Conservation (phyloP, 2,888 invertebrate species). For the Plebejus melissa region DNA sequence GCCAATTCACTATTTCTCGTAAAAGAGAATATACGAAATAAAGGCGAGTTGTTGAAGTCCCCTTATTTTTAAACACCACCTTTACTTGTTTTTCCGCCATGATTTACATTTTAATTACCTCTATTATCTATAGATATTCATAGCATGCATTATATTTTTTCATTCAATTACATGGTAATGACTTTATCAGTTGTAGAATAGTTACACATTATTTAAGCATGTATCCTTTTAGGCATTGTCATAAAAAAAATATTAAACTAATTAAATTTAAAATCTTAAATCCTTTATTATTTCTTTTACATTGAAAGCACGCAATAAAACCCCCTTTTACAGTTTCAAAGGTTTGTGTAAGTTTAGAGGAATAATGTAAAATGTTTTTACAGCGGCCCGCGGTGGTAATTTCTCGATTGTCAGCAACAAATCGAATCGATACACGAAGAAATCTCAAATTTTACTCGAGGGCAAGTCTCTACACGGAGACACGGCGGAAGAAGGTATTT, state of each 20-base stretch:
- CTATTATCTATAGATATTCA: neutral
- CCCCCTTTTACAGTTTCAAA: neutral
- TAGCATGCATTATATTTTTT: neutral
- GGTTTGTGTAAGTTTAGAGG: too few relatives aligned
- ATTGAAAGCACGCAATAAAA: neutral
- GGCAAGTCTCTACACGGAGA: slow-evolving; percentile 64
- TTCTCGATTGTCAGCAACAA: slow-evolving; percentile 93
- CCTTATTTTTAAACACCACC: neutral
- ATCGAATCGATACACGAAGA: slow-evolving; percentile 91
- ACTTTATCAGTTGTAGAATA: neutral
- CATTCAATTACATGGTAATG: neutral
- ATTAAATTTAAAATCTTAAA: neutral
- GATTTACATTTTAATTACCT: neutral
- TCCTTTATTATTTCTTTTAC: neutral
- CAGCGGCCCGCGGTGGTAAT: slow-evolving; percentile 91
- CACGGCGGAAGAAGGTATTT: slow-evolving; percentile 66
- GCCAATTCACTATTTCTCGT: slow-evolving; percentile 57
- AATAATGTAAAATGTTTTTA: slow-evolving; percentile 34
- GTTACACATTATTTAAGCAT: slow-evolving; percentile 1
- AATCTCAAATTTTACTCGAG: slow-evolving; percentile 74
- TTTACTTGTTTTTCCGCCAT: neutral
- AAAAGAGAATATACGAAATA: slow-evolving; percentile 53
- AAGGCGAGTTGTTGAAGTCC: slow-evolving; percentile 56
- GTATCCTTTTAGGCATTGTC: neutral
- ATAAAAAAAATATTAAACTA: neutral